Conservation (phyloP, 1,140 invertebrate species). For the Grapholita molesta region DNA sequence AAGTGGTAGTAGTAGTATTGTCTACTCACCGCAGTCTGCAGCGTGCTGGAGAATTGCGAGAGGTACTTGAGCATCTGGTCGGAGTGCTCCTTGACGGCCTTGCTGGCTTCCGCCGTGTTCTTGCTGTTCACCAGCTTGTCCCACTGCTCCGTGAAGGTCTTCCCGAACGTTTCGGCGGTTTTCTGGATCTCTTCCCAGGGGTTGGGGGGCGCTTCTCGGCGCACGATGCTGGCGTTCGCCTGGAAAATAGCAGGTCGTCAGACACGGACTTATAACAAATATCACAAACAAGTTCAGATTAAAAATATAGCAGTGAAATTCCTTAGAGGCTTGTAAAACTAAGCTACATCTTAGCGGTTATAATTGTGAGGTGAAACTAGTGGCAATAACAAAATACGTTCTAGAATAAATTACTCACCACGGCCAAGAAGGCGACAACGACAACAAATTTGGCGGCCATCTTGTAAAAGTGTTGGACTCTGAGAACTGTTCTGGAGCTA, state of each 20-base stretch:
- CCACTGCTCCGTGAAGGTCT: slow-evolving; percentile 56
- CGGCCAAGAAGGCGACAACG: slow-evolving; percentile 52
- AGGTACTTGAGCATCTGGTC: slow-evolving; percentile 57
- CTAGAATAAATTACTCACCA: too few species aligned
- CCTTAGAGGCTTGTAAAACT: too few species aligned
- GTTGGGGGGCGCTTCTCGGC: slow-evolving; percentile 47
- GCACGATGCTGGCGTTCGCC: slow-evolving; percentile 44
- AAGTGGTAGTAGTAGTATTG: too few species aligned
- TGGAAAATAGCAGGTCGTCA: too few species aligned
- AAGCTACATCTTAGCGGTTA: too few species aligned
- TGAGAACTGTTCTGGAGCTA: not conserved
- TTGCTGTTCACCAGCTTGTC: slow-evolving; percentile 52
- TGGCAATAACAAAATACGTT: too few species aligned
- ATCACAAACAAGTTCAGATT: too few species aligned
- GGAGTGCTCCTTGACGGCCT: slow-evolving; percentile 56
- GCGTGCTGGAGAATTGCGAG: slow-evolving; percentile 42
- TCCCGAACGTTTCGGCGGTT: slow-evolving; percentile 55
- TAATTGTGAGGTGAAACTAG: not conserved
- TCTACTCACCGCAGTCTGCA: slow-evolving; percentile 52
- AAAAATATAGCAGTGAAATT: too few species aligned
- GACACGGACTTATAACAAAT: too few species aligned
- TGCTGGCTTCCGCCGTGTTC: slow-evolving; percentile 58
- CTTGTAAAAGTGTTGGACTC: slow-evolving; percentile 21
- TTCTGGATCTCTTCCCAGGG: slow-evolving; percentile 48
- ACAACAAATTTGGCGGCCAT: slow-evolving; percentile 50